These are phyloP conservation scores for Stigmatopora nigra DNA, from an alignment of 2,113 vertebrate genomes.

Conservation along the genomic window DNA sequence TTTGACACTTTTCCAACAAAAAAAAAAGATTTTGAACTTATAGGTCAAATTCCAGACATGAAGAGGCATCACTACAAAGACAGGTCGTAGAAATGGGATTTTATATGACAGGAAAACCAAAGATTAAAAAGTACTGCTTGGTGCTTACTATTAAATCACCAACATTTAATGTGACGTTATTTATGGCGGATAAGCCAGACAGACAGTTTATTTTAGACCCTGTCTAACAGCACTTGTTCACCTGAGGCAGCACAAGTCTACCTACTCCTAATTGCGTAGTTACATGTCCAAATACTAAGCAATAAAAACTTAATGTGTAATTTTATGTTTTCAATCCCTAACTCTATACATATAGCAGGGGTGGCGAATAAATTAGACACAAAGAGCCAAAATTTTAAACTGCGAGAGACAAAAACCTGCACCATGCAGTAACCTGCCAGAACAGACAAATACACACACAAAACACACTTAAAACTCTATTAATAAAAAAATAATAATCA, in stretches of 20 bases:
- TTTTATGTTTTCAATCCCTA: no score
- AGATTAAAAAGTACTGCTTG: neutral
- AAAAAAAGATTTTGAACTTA: constrained; percentile 20
- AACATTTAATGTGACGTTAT: neutral
- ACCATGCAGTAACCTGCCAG: no score
- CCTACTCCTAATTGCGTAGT: neutral
- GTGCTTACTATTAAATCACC: neutral
- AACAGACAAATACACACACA: no score
- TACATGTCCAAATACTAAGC: neutral
- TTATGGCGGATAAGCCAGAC: neutral
- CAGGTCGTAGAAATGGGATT: neutral
- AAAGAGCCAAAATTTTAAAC: no score
- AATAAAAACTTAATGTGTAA: neutral
- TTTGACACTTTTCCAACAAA: constrained; percentile 26
- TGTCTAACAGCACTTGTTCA: neutral
- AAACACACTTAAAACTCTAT: no score
- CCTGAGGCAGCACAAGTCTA: neutral
- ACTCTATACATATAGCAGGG: no score
- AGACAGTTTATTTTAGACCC: constrained; percentile 8
- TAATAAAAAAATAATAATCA: no score
- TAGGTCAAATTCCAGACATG: constrained; percentile 15
- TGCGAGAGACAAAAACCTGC: no score
- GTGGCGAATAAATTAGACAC: no score
- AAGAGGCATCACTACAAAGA: neutral
- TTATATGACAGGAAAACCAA: neutral